Evolutionary conservation across 2,888 invertebrate genomes (phyloP).

Genomic region (Clunio marinus): DNA sequence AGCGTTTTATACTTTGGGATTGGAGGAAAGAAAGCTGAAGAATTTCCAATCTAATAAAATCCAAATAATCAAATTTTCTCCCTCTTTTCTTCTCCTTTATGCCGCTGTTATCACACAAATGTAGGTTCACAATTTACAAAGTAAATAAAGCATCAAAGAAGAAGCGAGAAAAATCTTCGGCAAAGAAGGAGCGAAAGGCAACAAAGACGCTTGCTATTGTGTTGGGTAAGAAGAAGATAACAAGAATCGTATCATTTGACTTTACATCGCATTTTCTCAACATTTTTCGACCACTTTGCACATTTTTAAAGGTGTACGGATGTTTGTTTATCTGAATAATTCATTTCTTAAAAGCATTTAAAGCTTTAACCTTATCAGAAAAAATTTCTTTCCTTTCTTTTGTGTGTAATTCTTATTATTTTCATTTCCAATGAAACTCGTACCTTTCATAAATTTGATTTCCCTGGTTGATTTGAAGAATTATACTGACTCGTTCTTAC

Average conservation of each 20-base stretch:
- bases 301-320: no score
- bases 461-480: neutral
- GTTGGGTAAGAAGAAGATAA: slow-evolving; percentile 67
- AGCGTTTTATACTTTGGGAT: neutral
- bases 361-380: no score
- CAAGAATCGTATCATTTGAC: neutral
- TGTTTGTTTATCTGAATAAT: no score
- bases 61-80: slow-evolving; percentile 33
- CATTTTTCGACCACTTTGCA: neutral
- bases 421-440: neutral
- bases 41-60: slow-evolving; percentile 15
- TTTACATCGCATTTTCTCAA: neutral
- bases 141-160: slow-evolving; percentile 92
- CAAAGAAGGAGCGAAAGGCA: slow-evolving; percentile 93
- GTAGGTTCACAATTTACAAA: slow-evolving; percentile 86
- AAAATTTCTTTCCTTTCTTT: neutral
- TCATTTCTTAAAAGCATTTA: slow-evolving; percentile 3
- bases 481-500: neutral
- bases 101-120: slow-evolving; percentile 43
- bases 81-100: neutral
- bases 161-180: slow-evolving; percentile 89
- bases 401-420: neutral
- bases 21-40: neutral
- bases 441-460: neutral
- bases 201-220: slow-evolving; percentile 98